These are phyloP conservation scores for Lacanobia oleracea DNA, from an alignment of 2,888 invertebrate species.

Conservation along the genomic window DNA sequence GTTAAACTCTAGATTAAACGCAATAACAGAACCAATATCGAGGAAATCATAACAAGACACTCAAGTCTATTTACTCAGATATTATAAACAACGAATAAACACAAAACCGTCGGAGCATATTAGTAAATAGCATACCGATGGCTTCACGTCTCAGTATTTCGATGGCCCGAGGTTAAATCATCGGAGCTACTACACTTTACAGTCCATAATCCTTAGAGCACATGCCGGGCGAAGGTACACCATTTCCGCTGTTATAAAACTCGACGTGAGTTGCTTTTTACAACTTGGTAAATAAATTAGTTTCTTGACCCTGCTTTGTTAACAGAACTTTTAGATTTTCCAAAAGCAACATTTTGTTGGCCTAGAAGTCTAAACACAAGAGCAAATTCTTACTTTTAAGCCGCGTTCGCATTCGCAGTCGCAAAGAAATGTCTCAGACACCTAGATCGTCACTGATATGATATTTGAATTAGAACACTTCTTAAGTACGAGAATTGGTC, in stretches of 20 bases:
- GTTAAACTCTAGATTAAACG: not conserved
- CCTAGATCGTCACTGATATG: no score
- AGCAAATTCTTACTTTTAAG: not conserved
- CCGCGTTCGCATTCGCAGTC: no score
- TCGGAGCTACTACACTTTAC: constrained; percentile 66
- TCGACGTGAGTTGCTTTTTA: constrained; percentile 66
- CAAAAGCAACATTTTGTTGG: no score
- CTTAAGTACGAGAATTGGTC: no score
- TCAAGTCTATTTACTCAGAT: not conserved
- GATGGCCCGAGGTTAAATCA: constrained; percentile 69
- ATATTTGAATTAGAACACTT: no score
- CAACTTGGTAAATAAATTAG: constrained; percentile 67
- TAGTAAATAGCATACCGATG: constrained; percentile 72
- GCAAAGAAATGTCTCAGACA: no score
- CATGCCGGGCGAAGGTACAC: constrained; percentile 52
- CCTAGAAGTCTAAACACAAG: no score
- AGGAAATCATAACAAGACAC: constrained; percentile 16
- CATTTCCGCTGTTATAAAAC: constrained; percentile 73
- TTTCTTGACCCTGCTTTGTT: constrained; percentile 70
- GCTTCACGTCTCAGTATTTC: constrained; percentile 75
- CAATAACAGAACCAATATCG: not conserved
- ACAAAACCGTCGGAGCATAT: constrained; percentile 44
- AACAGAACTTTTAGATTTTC: constrained; percentile 51
- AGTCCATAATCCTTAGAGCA: constrained; percentile 67
- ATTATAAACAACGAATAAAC: constrained; percentile 7